A percentile compares a stretch with the other conserved stretches of the same genome.
Evolutionary conservation across 2,888 invertebrate genomes (phyloP).

Genomic region (Drosophila monieri): DNA sequence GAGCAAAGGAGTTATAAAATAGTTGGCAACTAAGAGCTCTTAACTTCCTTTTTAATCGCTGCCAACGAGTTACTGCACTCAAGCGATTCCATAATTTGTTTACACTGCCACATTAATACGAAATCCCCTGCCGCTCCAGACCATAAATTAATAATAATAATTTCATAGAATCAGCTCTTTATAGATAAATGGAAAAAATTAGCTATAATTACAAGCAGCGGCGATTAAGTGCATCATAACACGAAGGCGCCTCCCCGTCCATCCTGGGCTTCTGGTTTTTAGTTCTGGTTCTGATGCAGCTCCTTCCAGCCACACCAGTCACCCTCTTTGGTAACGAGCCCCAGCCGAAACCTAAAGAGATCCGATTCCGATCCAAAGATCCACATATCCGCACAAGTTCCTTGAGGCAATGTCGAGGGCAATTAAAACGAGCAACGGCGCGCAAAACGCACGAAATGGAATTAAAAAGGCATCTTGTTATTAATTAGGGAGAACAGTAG

Average conservation of each 20-base stretch:
- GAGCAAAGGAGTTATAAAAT: slow-evolving; percentile 23
- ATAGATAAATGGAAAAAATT: slow-evolving; percentile 58
- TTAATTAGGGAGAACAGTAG: slow-evolving; percentile 83
- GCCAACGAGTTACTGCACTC: slow-evolving; percentile 10
- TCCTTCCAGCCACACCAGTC: slow-evolving; percentile 7
- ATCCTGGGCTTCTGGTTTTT: slow-evolving; percentile 14
- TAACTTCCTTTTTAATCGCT: slow-evolving; percentile 14
- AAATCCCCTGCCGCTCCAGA: slow-evolving; percentile 26
- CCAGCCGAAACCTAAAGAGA: slow-evolving; percentile 9
- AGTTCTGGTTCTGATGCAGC: slow-evolving; percentile 6
- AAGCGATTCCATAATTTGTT: slow-evolving; percentile 42
- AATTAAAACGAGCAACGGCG: slow-evolving; percentile 79
- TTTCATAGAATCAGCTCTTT: slow-evolving; percentile 44
- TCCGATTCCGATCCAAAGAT: background rate
- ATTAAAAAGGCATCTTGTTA: slow-evolving; percentile 82
- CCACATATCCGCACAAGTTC: slow-evolving; percentile 11
- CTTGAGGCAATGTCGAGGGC: slow-evolving; percentile 54
- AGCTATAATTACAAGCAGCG: slow-evolving; percentile 60
- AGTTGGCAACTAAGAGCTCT: background rate
- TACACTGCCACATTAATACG: slow-evolving; percentile 44
- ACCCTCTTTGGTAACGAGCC: slow-evolving; percentile 24
- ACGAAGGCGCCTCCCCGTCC: slow-evolving; percentile 51
- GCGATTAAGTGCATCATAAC: slow-evolving; percentile 48
- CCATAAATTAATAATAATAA: slow-evolving; percentile 44
- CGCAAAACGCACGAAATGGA: slow-evolving; percentile 75